Base-by-base conservation (phyloP, 2,797 vertebrate species). In the Peromyscus attwateri region DNA sequence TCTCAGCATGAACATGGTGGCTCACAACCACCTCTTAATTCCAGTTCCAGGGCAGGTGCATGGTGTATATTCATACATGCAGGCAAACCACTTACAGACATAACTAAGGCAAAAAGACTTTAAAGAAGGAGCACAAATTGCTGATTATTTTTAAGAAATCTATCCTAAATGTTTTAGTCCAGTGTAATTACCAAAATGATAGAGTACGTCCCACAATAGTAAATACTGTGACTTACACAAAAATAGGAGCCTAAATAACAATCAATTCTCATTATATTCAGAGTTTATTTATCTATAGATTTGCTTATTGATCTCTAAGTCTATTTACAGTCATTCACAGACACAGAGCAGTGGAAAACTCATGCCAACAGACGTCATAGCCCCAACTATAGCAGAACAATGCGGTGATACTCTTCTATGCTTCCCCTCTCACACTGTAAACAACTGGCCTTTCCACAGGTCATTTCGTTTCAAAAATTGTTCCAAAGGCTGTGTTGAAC, bases 81-180 rank as follows among this genome's bases (percentile, higher is more conserved):
- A 70, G 43, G 19, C 64, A 85, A 85, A 85, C n/a, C 43, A 85
- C 31, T 85, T 68, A 68, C 4, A 52, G 37, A 83, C 43, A 68
- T 23, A 84, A 46, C 21, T n/a, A 23, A 70, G 62, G 25, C n/a
- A 57, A 57, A 37, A 37, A 52, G 34, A 10, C 2, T 77, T 49
- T 77, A 31, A 80, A 80, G 11, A 80, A 80, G 11, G 7, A 62
- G 73, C 31, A 55, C 62, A 92, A 84, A 75, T 17, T 91, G 49
- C 91, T 68, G 34, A 90, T n/a, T 3, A 76, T 9, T 91, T 85
- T 37, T 29, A 92, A 64, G 37, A 75, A 97, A 76, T 73, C 27
- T 43, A 46, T n/a, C 23, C 46, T 89, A 11, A 94, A 91, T 83
- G 94, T 64, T 95, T 96, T 79, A 97, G 81, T 90, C 16, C 12